Percentiles rank a stretch among this genome's conserved stretches.
Conservation (phyloP, 2,888 invertebrate species). For the Leptopilina syphax region DNA sequence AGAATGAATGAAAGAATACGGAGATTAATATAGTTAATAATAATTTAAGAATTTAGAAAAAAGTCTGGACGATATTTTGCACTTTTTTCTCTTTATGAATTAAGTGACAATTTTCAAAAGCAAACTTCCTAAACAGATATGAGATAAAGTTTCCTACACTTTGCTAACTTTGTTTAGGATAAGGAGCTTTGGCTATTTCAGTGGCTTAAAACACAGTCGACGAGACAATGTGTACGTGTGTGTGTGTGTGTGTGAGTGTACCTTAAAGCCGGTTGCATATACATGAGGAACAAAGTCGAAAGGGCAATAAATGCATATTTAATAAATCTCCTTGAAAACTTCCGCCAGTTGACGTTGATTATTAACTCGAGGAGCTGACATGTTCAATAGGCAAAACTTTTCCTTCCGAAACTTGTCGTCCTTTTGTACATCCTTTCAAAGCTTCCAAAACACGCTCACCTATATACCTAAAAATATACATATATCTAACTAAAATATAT, state of each 20-base stretch:
- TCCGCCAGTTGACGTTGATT: not conserved
- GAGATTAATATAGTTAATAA: no score
- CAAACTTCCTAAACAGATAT: conserved; percentile 20
- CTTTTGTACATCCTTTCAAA: no score
- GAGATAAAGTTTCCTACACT: not conserved
- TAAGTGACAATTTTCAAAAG: not conserved
- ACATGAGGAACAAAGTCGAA: conserved; percentile 33
- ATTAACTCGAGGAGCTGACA: not conserved
- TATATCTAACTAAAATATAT: no score
- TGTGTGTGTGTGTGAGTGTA: not conserved
- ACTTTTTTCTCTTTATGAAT: not conserved
- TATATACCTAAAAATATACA: no score
- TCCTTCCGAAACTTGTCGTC: no score
- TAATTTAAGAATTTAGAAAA: no score
- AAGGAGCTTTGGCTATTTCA: conserved; percentile 28
- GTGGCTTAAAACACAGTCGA: conserved; percentile 5
- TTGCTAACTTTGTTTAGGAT: conserved; percentile 30
- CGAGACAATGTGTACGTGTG: not conserved
- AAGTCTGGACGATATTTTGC: no score
- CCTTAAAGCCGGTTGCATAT: conserved; percentile 25
- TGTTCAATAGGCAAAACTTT: conserved; percentile 7
- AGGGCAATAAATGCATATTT: conserved; percentile 27
- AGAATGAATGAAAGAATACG: no score
- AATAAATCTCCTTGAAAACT: conserved; percentile 35
- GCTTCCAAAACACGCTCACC: no score